Conservation (phyloP, 2,113 vertebrate species). For the Ophthalmolycus amberensis region DNA sequence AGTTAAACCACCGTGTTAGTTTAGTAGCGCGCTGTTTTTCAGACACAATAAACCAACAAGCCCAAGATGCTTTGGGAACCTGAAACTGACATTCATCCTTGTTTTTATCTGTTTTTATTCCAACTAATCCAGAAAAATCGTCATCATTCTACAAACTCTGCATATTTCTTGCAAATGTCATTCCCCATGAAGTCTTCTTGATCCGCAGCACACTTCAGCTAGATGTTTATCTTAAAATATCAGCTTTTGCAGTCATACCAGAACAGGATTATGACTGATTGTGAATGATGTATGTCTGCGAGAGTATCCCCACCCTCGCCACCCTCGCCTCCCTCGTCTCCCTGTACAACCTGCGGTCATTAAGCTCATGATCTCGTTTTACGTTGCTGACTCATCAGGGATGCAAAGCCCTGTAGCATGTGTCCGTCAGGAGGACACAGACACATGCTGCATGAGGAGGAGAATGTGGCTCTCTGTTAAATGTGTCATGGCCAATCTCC, state of each 20-base stretch:
- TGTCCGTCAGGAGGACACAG: conserved; percentile 22
- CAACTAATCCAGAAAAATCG: background rate
- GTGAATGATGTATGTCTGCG: background rate
- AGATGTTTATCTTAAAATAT: conserved; percentile 12
- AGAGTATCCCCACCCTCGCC: conserved; percentile 8
- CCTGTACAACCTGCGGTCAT: conserved; percentile 25
- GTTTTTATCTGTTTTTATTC: background rate
- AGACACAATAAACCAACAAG: too few species aligned
- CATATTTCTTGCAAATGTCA: background rate
- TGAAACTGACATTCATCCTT: background rate
- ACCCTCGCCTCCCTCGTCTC: background rate
- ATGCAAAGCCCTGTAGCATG: conserved; percentile 13
- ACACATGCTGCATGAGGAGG: background rate
- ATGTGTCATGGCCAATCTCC: background rate
- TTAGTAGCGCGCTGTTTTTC: too few species aligned
- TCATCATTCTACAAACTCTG: background rate
- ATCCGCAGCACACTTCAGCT: background rate
- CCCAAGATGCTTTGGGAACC: background rate
- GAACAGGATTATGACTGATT: conserved; percentile 15
- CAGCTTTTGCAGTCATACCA: conserved; percentile 6
- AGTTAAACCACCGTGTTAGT: too few species aligned
- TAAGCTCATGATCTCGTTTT: conserved; percentile 63
- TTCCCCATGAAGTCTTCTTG: background rate
- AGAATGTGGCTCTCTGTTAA: conserved; percentile 20
- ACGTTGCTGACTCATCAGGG: conserved; percentile 47